A percentile compares a stretch with the other conserved stretches of the same genome.
phyloP scores from a whole-genome alignment of 1,140 invertebrate genomes.

The Maconellicoccus hirsutus region DNA sequence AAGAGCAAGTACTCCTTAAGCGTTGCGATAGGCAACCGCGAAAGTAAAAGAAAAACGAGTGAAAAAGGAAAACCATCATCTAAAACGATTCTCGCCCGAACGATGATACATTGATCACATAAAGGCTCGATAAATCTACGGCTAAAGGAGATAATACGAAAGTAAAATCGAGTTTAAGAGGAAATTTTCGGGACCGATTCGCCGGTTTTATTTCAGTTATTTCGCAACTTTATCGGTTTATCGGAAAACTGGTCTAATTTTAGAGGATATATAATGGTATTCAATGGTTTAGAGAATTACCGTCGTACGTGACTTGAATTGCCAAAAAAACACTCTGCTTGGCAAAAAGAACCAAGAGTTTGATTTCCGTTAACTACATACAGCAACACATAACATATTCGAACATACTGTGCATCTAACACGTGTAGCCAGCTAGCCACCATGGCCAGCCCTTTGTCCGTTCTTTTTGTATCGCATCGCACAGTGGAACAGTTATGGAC shows the following conservation, averaged over 20 bases:
- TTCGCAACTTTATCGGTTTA: neutral
- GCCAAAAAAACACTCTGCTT: neutral
- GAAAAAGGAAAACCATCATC: neutral
- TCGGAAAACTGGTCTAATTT: constrained; percentile 8
- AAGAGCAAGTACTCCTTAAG: too few relatives aligned
- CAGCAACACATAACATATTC: too few relatives aligned
- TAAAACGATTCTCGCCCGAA: too few relatives aligned
- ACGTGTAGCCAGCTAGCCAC: neutral
- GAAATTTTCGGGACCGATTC: constrained; percentile 1
- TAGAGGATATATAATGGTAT: constrained; percentile 5
- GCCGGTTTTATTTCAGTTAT: constrained; percentile 3
- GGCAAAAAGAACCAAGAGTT: neutral
- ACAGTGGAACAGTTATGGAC: too few relatives aligned
- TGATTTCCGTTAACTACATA: too few relatives aligned
- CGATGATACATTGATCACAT: constrained; percentile 9
- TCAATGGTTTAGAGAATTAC: constrained; percentile 9
- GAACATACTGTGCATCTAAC: too few relatives aligned
- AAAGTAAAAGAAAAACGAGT: neutral
- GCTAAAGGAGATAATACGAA: neutral
- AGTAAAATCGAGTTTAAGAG: constrained; percentile 4
- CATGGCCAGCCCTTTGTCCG: neutral
- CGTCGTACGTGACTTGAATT: neutral
- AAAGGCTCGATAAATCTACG: neutral
- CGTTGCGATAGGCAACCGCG: neutral
- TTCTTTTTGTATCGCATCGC: neutral